These are phyloP conservation scores for Drosophila pruinosa DNA, from an alignment of 1,140 invertebrate species.

Conservation along the genomic window DNA sequence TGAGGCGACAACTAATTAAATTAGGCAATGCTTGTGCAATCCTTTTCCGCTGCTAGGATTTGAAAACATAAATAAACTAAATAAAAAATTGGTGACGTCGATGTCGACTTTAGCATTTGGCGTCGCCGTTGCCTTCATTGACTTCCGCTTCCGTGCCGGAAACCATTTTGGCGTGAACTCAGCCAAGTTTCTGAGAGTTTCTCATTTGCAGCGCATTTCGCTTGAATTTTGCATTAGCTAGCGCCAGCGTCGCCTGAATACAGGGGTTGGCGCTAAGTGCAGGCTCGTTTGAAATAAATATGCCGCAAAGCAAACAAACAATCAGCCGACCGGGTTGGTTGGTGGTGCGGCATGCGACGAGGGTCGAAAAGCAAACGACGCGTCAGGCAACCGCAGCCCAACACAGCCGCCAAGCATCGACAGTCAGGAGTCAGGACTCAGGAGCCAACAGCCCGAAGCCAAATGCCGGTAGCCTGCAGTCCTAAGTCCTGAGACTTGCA, in stretches of 20 bases:
- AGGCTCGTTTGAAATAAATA: slow-evolving; percentile 79
- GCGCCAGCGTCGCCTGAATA: background rate
- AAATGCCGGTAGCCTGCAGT: slow-evolving; percentile 12
- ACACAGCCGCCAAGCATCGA: slow-evolving; percentile 16
- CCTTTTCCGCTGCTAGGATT: slow-evolving; percentile 47
- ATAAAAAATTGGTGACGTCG: slow-evolving; percentile 17
- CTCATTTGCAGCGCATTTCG: slow-evolving; percentile 77
- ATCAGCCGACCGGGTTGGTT: slow-evolving; percentile 39
- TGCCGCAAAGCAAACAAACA: slow-evolving; percentile 79
- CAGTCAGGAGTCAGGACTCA: background rate
- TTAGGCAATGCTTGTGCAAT: slow-evolving; percentile 67
- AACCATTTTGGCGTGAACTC: slow-evolving; percentile 76
- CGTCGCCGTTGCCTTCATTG: slow-evolving; percentile 47
- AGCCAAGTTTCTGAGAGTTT: slow-evolving; percentile 33
- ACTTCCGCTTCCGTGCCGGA: slow-evolving; percentile 77
- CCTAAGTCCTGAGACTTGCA: slow-evolving; percentile 14
- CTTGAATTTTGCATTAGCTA: slow-evolving; percentile 76
- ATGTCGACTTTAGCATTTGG: slow-evolving; percentile 17
- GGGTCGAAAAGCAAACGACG: slow-evolving; percentile 67
- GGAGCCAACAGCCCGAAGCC: background rate
- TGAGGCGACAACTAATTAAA: slow-evolving; percentile 71
- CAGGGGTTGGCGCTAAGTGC: slow-evolving; percentile 57
- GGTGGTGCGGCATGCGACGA: background rate
- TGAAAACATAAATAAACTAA: slow-evolving; percentile 72
- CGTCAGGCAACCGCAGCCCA: slow-evolving; percentile 69